Evolutionary conservation across 2,888 invertebrate genomes (phyloP).

Genomic region (Eupithecia pulchellata): DNA sequence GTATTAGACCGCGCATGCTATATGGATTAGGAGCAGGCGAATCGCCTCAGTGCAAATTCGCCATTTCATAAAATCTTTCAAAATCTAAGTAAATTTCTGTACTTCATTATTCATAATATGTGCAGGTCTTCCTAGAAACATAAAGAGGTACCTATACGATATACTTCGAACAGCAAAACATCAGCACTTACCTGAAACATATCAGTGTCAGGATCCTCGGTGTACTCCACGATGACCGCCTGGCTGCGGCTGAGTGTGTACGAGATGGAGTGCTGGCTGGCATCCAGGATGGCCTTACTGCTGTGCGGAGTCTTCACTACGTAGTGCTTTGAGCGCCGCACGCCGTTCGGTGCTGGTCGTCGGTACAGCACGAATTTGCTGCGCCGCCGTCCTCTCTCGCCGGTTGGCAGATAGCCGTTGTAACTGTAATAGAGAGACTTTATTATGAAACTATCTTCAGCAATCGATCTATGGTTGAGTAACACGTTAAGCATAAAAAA

Average conservation of each 20-base stretch:
- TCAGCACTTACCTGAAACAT: conserved; percentile 96
- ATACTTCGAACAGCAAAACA: neutral
- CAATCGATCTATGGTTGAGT: no score
- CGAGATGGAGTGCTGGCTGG: conserved; percentile 97
- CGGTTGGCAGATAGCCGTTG: conserved; percentile 97
- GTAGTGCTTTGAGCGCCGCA: conserved; percentile 97
- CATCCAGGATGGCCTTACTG: conserved; percentile 97
- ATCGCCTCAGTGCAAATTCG: neutral
- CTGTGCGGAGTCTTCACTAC: conserved; percentile 98
- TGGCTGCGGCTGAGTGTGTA: conserved; percentile 98
- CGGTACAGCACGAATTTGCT: conserved; percentile 97
- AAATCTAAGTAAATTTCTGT: no score
- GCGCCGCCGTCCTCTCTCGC: conserved; percentile 95
- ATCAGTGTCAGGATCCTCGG: conserved; percentile 97
- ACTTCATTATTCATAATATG: neutral
- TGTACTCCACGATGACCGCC: conserved; percentile 99
- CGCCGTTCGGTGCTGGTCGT: conserved; percentile 94
- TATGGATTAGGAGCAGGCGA: neutral
- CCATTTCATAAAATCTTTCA: neutral
- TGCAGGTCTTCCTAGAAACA: neutral
- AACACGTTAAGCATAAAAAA: no score
- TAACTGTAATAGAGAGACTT: conserved; percentile 86
- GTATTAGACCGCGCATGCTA: neutral
- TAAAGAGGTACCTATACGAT: neutral
- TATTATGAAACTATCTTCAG: no score